Conservation (phyloP, 1,140 invertebrate genomes). For the Lucilia sericata region DNA sequence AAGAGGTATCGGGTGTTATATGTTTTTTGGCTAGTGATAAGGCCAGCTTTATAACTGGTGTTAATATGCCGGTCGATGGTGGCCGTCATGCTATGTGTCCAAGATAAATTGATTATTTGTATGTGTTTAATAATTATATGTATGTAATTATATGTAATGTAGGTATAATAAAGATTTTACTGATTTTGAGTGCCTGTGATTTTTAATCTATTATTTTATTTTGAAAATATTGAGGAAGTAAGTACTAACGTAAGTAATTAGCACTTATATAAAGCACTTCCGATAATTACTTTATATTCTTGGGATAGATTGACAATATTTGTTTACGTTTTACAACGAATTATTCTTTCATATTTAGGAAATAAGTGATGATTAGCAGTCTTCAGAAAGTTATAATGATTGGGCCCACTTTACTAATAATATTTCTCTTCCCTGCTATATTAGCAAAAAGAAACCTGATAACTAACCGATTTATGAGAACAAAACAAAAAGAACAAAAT, state of each 20-base stretch:
- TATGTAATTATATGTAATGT: too few relatives aligned
- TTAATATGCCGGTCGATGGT: constrained; percentile 84
- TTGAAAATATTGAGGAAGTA: too few relatives aligned
- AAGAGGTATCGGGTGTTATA: constrained; percentile 85
- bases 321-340: too few relatives aligned
- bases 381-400: too few relatives aligned
- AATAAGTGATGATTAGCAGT: too few relatives aligned
- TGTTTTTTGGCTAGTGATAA: constrained; percentile 86
- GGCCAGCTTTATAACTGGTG: constrained; percentile 86
- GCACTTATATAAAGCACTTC: too few relatives aligned
- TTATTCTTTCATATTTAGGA: too few relatives aligned
- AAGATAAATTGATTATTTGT: constrained; percentile 51
- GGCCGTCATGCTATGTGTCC: constrained; percentile 65
- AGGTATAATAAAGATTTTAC: neutral
- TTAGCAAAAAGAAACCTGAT: neutral
- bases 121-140: neutral
- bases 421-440: neutral
- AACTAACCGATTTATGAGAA: neutral
- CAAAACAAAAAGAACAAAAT: neutral
- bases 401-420: neutral
- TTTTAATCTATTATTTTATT: too few relatives aligned
- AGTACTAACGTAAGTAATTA: too few relatives aligned
- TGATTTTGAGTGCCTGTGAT: too few relatives aligned
- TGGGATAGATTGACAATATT: too few relatives aligned
- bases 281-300: too few relatives aligned